Evolutionary conservation across 2,113 vertebrate genomes (phyloP).

Genomic region (Camelus bactrianus): DNA sequence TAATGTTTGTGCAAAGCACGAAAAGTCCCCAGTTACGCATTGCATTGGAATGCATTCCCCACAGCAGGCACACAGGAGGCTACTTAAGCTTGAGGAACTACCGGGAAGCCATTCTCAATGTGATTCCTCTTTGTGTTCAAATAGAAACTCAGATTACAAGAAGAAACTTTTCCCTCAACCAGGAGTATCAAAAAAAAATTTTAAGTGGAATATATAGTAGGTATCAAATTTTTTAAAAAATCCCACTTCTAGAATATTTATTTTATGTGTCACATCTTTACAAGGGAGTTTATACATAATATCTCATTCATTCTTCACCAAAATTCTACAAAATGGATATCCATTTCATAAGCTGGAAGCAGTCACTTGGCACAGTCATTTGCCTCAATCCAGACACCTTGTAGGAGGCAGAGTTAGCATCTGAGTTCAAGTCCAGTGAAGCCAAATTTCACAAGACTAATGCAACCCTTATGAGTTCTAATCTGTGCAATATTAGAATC

Average conservation of each 20-base stretch:
- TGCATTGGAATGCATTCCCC: constrained; percentile 67
- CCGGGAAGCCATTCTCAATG: constrained; percentile 58
- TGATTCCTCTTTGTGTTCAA: constrained; percentile 70
- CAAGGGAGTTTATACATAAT: background rate
- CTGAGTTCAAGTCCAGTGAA: background rate
- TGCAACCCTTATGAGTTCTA: background rate
- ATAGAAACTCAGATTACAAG: constrained; percentile 59
- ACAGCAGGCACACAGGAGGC: constrained; percentile 3
- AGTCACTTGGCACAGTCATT: background rate
- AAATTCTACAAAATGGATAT: background rate
- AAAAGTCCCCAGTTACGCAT: constrained; percentile 61
- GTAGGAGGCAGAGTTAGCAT: background rate
- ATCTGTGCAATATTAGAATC: background rate
- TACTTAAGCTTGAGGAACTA: constrained; percentile 63
- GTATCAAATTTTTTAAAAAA: background rate
- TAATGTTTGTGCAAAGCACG: constrained; percentile 61
- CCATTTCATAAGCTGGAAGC: background rate
- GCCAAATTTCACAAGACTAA: background rate
- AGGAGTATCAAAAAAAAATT: background rate
- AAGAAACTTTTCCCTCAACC: background rate
- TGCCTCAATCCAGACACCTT: background rate
- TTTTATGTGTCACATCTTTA: background rate
- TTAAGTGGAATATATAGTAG: background rate
- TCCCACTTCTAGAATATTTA: background rate
- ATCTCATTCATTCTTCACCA: background rate